These are phyloP conservation scores for Phalera bucephala DNA, from an alignment of 2,888 invertebrate species.

Conservation along the genomic window DNA sequence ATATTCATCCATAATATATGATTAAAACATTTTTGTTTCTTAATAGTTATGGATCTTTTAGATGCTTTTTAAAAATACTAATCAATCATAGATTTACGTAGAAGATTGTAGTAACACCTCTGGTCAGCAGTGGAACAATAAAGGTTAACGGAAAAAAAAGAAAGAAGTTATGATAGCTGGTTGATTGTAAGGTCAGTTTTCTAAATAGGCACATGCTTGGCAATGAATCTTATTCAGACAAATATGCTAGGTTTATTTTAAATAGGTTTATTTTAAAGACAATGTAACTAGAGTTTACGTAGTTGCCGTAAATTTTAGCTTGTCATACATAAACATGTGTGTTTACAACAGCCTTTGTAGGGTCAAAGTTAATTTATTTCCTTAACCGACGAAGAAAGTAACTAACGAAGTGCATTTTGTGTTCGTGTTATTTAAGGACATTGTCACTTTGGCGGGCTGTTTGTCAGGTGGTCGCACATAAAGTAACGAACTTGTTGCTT, in stretches of 20 bases:
- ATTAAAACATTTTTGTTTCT: too few species aligned
- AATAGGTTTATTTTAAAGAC: background rate
- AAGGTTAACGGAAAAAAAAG: too few species aligned
- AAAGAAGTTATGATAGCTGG: too few species aligned
- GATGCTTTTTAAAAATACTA: too few species aligned
- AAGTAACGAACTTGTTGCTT: constrained; percentile 39
- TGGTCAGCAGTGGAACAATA: too few species aligned
- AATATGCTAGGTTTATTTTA: background rate
- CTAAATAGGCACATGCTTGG: too few species aligned
- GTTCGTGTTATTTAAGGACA: constrained; percentile 35
- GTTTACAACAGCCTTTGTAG: constrained; percentile 58
- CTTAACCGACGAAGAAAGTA: constrained; percentile 16
- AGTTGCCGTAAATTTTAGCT: constrained; percentile 47
- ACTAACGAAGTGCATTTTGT: constrained; percentile 31
- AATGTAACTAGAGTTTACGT: constrained; percentile 13
- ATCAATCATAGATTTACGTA: too few species aligned
- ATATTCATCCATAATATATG: too few species aligned
- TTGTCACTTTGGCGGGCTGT: constrained; percentile 26
- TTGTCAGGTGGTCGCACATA: constrained; percentile 27
- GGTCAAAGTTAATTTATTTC: constrained; percentile 66
- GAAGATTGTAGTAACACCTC: too few species aligned
- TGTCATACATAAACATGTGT: constrained; percentile 62
- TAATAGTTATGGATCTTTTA: too few species aligned
- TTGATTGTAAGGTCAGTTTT: too few species aligned
- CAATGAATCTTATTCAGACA: constrained; percentile 3